Evolutionary conservation across 2,113 vertebrate species (phyloP), one percentile per base, ranked within the genome.

Genomic region (Channa maculata): DNA sequence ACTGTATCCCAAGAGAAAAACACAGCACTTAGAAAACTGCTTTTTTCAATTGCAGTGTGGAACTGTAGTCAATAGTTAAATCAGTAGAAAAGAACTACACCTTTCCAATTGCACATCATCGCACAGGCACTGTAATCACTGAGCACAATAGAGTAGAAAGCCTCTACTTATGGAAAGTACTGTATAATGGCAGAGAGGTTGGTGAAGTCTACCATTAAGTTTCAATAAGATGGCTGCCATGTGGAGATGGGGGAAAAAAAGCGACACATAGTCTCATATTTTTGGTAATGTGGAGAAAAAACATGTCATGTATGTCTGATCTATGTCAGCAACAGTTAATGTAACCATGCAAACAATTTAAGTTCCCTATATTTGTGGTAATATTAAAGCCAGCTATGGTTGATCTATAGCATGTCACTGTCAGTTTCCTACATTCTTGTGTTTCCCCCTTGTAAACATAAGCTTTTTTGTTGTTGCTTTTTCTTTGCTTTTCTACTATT

Each of bases 101-200:
- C n/a, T 48, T 59, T 78, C 41, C 37, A 79, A 50, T 13, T 59
- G 36, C 55, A 62, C 12, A 55, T 60, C 39, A 67, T 10, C 6
- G 12, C 12, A 49, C 60, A 44, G 49, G 54, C 58, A 71, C 46
- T 68, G 67, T 82, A 88, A 92, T 90, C 80, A 90, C 49, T 15
- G 58, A 77, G 63, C 65, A 89, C 79, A 86, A 83, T 82, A 50
- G 44, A 77, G 75, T 38, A 80, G 55, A 88, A 85, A 84, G 77
- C 60, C 64, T 65, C 43, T 62, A 85, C 73, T 86, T 86, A 72
- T 67, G 49, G 71, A 76, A 79, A 80, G 63, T 76, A 83, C 59
- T 62, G 38, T 63, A 86, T 76, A 89, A 86, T 73, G 51, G 44
- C 65, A 52, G 67, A 72, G 74, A 68, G 39, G 66, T 71, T 64